phyloP scores from a whole-genome alignment of 2,888 invertebrate genomes.

The Strigamia crassipes region DNA sequence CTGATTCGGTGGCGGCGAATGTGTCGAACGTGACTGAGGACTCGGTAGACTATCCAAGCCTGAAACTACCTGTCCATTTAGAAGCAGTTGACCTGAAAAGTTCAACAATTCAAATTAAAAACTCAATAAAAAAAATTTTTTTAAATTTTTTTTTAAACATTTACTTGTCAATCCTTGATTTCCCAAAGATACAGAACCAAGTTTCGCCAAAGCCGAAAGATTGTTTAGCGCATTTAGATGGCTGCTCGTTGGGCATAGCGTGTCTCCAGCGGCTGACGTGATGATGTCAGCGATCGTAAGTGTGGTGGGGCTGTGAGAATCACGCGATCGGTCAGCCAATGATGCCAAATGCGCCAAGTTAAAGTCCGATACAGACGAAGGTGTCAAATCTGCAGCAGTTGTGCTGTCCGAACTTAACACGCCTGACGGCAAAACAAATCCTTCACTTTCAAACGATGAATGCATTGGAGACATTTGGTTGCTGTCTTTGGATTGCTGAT shows the following conservation, averaged over 20 bases:
- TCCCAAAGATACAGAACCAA: slow-evolving; percentile 67
- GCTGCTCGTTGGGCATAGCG: slow-evolving; percentile 68
- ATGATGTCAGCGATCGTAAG: slow-evolving; percentile 50
- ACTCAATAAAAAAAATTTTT: not conserved
- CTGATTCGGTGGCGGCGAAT: slow-evolving; percentile 49
- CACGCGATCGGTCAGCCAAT: slow-evolving; percentile 48
- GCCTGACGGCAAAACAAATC: slow-evolving; percentile 56
- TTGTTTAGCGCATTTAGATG: slow-evolving; percentile 73
- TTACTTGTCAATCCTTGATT: slow-evolving; percentile 60
- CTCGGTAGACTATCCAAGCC: slow-evolving; percentile 53
- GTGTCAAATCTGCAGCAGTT: slow-evolving; percentile 53
- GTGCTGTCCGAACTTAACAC: slow-evolving; percentile 56
- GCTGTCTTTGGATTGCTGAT: slow-evolving; percentile 44
- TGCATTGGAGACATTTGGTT: slow-evolving; percentile 54
- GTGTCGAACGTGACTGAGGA: slow-evolving; percentile 51
- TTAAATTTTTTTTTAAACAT: not conserved
- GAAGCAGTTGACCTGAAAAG: slow-evolving; percentile 56
- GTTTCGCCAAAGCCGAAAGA: slow-evolving; percentile 84
- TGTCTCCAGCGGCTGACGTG: slow-evolving; percentile 47
- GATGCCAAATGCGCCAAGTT: slow-evolving; percentile 48
- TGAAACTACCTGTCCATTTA: slow-evolving; percentile 56
- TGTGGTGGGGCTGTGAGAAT: slow-evolving; percentile 49
- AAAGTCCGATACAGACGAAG: slow-evolving; percentile 49
- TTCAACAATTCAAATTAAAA: not conserved
- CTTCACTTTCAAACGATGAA: slow-evolving; percentile 59